Evolutionary conservation across 2,797 vertebrate genomes (phyloP), one percentile per base, ranked within the genome.

Genomic region (Crypturellus tataupa): DNA sequence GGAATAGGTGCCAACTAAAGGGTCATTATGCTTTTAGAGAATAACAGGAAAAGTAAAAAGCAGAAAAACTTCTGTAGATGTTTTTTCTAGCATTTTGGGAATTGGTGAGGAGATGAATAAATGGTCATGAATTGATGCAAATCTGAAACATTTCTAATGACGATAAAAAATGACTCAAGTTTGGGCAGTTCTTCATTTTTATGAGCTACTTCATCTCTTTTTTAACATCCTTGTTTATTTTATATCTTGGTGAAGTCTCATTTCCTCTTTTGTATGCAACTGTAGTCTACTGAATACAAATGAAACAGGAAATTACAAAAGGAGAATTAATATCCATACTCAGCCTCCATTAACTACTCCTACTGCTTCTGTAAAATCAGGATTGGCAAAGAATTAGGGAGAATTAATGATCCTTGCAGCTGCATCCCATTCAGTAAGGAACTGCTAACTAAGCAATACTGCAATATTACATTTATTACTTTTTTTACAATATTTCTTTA

Each of bases 261-360:
- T 91, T 91, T 94, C 68, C 80, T 84, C 49, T 71, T 91, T 76
- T 35, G 31, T 51, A 63, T 90, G 46, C 67, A 84, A 59, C 27
- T 64, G 58, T 81, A 68, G 31, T 53, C 83, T 81, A 51, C 40
- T 3, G 3, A 84, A 90, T 69, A 63, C 29, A 87, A 86, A 93
- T 82, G 75, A 87, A 77, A 93, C 23, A 85, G 51, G 80, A 94
- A 89, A 93, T 69, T 87, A 76, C 29, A 81, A 85, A 84, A 81
- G 49, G 8, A 67, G 37, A 81, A 81, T 86, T 95, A 94, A 90
- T 95, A 93, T 33, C 51, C 60, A 56, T 44, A 67, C 33, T 51
- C 56, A 80, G 59, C 79, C 92, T 71, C 59, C 42, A 88, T 79
- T 79, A 89, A 20, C 51, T 89, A 72, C 27, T 93, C 65, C 44